Conservation (phyloP, 2,888 invertebrate species). For the Rhyacophila evoluta region DNA sequence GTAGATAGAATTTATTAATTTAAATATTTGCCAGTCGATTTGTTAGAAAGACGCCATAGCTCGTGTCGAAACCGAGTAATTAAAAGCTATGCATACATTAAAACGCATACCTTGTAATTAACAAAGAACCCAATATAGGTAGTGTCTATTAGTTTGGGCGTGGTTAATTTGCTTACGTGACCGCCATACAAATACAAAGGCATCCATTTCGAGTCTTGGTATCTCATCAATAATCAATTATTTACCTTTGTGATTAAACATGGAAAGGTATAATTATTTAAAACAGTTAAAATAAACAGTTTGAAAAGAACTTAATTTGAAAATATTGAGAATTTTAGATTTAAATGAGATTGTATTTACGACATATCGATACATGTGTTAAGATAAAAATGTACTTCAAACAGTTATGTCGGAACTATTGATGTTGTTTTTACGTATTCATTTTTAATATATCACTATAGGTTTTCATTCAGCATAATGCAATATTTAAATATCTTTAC, state of each 20-base stretch:
- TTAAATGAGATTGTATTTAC: no score
- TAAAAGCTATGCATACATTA: not conserved
- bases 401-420: no score
- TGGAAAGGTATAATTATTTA: not conserved
- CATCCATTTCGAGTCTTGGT: not conserved
- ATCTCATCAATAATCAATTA: slow-evolving; percentile 12
- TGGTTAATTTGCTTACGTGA: slow-evolving; percentile 20
- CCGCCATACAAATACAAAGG: not conserved
- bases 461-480: no score
- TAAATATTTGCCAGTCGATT: no score
- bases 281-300: not conserved
- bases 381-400: no score
- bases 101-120: not conserved
- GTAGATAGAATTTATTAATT: no score
- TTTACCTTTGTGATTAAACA: not conserved
- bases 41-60: not conserved
- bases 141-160: not conserved
- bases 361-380: no score
- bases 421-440: no score
- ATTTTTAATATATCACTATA: no score
- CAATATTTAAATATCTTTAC: no score
- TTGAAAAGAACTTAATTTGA: not conserved
- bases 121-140: not conserved
- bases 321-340: not conserved
- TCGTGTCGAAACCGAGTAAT: not conserved